Percentiles rank a stretch among this genome's conserved stretches.
Conservation (phyloP, 2,888 invertebrate genomes). For the Brenthis hecate region DNA sequence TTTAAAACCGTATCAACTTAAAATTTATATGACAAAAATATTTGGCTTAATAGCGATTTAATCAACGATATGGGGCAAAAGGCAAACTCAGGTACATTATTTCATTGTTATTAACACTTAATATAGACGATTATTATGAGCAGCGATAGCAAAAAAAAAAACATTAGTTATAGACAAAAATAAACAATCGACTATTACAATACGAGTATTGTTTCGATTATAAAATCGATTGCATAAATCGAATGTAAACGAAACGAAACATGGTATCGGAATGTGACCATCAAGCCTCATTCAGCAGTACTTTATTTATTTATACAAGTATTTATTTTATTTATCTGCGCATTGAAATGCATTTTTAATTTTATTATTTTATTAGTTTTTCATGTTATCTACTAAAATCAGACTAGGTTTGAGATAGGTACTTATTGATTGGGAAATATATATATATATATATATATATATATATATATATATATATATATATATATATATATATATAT, state of each 20-base stretch:
- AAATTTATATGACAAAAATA: too few relatives aligned
- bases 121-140: not conserved
- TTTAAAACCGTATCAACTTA: too few relatives aligned
- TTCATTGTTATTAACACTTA: not conserved
- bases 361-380: not conserved
- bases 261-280: conserved; percentile 34
- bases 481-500: too few relatives aligned
- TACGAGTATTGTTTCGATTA: conserved; percentile 22
- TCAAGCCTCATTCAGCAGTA: conserved; percentile 22
- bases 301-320: conserved; percentile 5
- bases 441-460: too few relatives aligned
- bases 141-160: not conserved
- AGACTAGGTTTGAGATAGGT: too few relatives aligned
- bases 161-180: conserved; percentile 9
- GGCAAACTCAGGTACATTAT: too few relatives aligned
- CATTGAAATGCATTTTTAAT: not conserved
- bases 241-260: conserved; percentile 30
- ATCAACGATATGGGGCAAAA: too few relatives aligned
- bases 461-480: too few relatives aligned
- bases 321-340: conserved; percentile 19
- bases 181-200: conserved; percentile 22
- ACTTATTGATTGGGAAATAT: too few relatives aligned
- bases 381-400: not conserved
- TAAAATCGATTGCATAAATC: conserved; percentile 33
- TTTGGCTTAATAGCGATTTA: too few relatives aligned